Base-by-base conservation (phyloP, 2,888 invertebrate species). In the Stratiomys singularior region DNA sequence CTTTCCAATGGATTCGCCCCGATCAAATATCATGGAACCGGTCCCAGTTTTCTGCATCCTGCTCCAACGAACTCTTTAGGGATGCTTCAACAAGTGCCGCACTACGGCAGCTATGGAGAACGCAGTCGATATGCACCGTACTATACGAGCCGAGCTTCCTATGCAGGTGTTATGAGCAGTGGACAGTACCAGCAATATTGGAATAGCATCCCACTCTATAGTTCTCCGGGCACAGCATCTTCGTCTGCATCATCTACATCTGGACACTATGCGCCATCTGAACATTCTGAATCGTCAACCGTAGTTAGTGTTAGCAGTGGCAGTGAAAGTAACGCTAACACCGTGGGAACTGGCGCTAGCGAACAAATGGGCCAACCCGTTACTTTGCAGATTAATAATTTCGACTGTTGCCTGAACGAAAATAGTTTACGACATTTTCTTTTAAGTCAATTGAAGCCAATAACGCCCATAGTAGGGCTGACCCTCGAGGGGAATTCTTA, bases 351-450 rank as follows among this genome's bases (percentile, higher is more conserved):
- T 60, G 67, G 67, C 18, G 11, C 21, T 5, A 11, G 15, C 18
- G 74, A 74, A 23, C 60, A 58, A 30, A 28, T 9, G 3, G 60
- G 37, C 37, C 27, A 78, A 80, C 21, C 77, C 0, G 83, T 87
- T 13, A 87, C 86, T 0, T 79, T 87, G 78, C 87, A 87, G 81
- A 86, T 87, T 1, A 87, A 86, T 56, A 87, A 87, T 81, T 81
- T 87, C 67, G 87, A 87, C 80, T 86, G 86, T 79, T 85, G 86
- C 21, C 83, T 87, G 82, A 87, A 87, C 79, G 87, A 87, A 79
- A 72, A 81, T 15, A 86, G 82, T 76, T 81, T 87, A 64, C 83
- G 86, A n/a, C 84, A 83, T 76, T 86, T 86, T 60, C 80, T 87
- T 0, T 81, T 87, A 72, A 84, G 82, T 77, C 87, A 87, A 79